Evolutionary conservation across 2,113 vertebrate species (phyloP), one percentile per base, ranked within the genome.

Genomic region (Megaceryle maxima): DNA sequence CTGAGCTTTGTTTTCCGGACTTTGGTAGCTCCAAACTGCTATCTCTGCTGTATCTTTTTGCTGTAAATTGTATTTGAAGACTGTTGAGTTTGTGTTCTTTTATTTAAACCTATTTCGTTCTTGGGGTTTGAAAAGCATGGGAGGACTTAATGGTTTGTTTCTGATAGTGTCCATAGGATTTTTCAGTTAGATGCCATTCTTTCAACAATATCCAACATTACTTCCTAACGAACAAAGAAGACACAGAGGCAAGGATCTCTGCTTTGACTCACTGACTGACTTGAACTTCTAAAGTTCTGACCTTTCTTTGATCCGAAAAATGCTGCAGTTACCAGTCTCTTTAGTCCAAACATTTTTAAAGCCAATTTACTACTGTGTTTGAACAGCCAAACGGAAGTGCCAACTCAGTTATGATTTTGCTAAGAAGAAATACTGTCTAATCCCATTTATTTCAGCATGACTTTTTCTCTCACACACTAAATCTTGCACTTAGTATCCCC

Each of bases 401-500:
- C 88, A 94, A 41, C 73, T 92, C 88, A 55, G 90, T 63, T 93
- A 62, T 28, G 77, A 87, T 75, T 89, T 93, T 94, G 60, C 53
- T 83, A 48, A 81, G 73, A 91, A 83, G 25, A 93, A 94, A 89
- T 46, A 90, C 44, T 31, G 70, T 18, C 57, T 95, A 96, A 92
- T 92, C 87, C 66, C 59, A 84, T 91, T 87, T 89, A 74, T 53
- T 95, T 88, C 88, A 88, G 88, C 85, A 48, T 78, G 88, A 88
- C 64, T 92, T 90, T 87, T 87, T 60, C 77, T 85, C 90, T 81
- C 66, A 56, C 70, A 48, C 67, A 62, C 59, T 94, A 94, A 88
- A 86, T 92, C 73, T 90, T 64, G 15, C 24, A 76, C 37, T 48
- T 51, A 24, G 43, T 44, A 77, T 87, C 68, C 77, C 63, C 77